Base-by-base conservation (phyloP, 2,888 invertebrate genomes). In the Polydesmus complanatus region DNA sequence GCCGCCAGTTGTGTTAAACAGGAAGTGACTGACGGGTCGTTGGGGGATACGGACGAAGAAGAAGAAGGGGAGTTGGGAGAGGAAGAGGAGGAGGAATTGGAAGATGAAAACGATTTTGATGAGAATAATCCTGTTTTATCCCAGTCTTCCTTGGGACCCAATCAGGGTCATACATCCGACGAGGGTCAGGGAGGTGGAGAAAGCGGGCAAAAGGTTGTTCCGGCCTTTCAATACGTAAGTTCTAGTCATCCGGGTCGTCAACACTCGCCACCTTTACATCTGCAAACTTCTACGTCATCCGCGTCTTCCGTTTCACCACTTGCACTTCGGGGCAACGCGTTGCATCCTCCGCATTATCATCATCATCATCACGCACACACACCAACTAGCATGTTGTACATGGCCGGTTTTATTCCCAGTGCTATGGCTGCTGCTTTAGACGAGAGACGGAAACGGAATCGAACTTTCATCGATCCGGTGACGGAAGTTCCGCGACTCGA, bases 401-500 rank as follows among this genome's bases (percentile, higher is more conserved):
- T 90, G 89, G 87, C 87, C 69, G 88, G 88, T 72, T 89, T 89
- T 72, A 85, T 89, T 69, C 84, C 85, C 18, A 71, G 72, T 71
- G 74, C 86, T 65, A 81, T 77, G 56, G 78, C 81, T 21, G 64
- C 61, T 19, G 62, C 64, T 25, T 64, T 66, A 25, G 91, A 92
- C 69, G 92, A 93, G 71, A 81, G 92, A 48, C 83, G 94, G 66
- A 93, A 95, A 74, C 83, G 98, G 52, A 97, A 96, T 74, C 83
- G 98, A 67, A 96, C 98, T 51, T 98, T 98, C 77, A 98, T 98
- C 70, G 98, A 98, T 77, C 98, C 98, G 0, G 91, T 97, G 23
- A 93, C 95, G 19, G 98, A 98, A 78, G 94, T 98, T 61, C 92
- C 92, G 22, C 83, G 90, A 65, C 78, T 92, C 65, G 92, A 92